A percentile compares a stretch with the other conserved stretches of the same genome.
Conservation (phyloP, 2,113 vertebrate genomes). For the Sinocyclocheilus maitianheensis region DNA sequence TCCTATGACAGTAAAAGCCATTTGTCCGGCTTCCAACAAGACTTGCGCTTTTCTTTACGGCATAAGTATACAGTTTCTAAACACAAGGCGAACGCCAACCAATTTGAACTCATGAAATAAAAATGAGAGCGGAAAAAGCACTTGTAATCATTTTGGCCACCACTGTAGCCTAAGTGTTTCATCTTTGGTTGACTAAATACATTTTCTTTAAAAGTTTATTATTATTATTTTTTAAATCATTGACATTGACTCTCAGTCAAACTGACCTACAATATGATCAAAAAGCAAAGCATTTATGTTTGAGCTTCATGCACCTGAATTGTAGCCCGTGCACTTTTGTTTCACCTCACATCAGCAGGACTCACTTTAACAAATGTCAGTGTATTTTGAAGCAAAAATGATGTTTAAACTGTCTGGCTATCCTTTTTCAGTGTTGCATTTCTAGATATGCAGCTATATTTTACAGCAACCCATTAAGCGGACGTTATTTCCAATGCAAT, state of each 20-base stretch:
- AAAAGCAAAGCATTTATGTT: not conserved
- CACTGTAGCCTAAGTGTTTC: no score
- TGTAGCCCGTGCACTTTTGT: not conserved
- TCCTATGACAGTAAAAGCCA: slow-evolving; percentile 23
- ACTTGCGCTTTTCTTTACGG: not conserved
- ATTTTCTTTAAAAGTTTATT: no score
- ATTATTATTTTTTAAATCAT: no score
- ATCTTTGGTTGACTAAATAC: no score
- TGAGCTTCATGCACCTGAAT: not conserved
- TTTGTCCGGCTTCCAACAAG: slow-evolving; percentile 15
- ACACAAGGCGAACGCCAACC: not conserved
- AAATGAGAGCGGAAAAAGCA: not conserved
- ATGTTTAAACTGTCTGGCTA: not conserved
- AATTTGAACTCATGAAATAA: not conserved
- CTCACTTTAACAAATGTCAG: not conserved
- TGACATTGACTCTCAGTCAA: not conserved
- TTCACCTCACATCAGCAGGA: not conserved
- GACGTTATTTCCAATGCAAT: slow-evolving; percentile 65
- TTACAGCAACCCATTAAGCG: slow-evolving; percentile 61
- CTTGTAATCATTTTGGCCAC: not conserved
- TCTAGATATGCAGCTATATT: slow-evolving; percentile 35
- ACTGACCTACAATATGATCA: not conserved
- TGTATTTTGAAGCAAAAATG: not conserved
- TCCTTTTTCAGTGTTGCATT: slow-evolving; percentile 2
- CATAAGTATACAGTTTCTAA: not conserved